phyloP scores from a whole-genome alignment of 2,797 vertebrate genomes.

The Silurus lanzhouensis region DNA sequence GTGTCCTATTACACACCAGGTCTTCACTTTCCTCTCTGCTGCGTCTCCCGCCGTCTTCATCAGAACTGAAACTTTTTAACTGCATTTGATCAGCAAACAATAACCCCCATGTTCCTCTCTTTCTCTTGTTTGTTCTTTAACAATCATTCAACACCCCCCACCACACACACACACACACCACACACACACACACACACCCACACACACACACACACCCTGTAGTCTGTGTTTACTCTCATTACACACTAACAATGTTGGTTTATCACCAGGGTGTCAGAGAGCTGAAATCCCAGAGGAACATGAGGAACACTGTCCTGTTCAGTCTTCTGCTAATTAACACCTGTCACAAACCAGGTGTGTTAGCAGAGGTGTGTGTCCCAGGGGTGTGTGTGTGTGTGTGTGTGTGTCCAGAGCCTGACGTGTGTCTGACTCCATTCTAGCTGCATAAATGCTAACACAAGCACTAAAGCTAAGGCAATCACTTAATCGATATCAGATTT shows the following conservation, averaged over 20 bases:
- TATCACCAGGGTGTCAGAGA: neutral
- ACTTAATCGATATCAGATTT: neutral
- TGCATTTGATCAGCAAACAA: neutral
- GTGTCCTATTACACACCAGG: slow-evolving; percentile 11
- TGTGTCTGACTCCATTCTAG: neutral
- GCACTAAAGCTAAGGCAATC: neutral
- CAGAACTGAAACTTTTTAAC: neutral
- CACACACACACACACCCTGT: neutral
- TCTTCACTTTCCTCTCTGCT: neutral
- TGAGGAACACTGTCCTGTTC: neutral
- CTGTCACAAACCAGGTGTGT: neutral
- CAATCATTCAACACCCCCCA: neutral
- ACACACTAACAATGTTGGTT: slow-evolving; percentile 12
- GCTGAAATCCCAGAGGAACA: neutral
- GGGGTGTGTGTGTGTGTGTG: too few species aligned
- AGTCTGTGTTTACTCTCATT: neutral
- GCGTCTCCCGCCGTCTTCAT: neutral
- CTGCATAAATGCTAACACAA: neutral
- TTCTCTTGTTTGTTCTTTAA: neutral
- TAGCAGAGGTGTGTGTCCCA: neutral
- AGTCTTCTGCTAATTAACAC: slow-evolving; percentile 20
- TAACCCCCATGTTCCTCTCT: neutral
- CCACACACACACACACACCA: too few species aligned
- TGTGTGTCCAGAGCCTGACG: neutral
- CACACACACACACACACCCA: neutral